A percentile compares a stretch with the other conserved stretches of the same genome.
phyloP scores from a whole-genome alignment of 2,888 invertebrate species.

The Mesopsocus fuscifrons region DNA sequence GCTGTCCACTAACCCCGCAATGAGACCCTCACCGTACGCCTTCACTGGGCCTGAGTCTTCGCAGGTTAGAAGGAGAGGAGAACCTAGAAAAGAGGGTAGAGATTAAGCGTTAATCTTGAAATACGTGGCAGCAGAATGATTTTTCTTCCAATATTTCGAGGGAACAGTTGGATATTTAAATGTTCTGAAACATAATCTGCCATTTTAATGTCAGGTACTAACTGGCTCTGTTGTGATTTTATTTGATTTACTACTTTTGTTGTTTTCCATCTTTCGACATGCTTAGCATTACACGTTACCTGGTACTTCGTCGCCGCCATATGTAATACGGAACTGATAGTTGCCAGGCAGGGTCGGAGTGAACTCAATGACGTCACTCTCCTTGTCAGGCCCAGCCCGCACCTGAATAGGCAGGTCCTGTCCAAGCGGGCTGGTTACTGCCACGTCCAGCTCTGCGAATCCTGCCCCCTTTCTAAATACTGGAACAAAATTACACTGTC shows the following conservation, averaged over 20 bases:
- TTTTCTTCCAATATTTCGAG: too few relatives aligned
- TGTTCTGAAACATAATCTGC: too few relatives aligned
- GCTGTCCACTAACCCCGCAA: constrained; percentile 30
- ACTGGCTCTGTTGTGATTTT: too few relatives aligned
- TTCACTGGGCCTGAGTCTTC: constrained; percentile 36
- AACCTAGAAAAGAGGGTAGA: constrained; percentile 19
- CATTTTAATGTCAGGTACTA: too few relatives aligned
- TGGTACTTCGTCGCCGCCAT: constrained; percentile 34
- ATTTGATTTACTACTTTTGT: neutral
- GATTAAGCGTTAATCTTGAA: too few relatives aligned
- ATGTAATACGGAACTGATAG: constrained; percentile 39
- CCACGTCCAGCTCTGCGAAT: constrained; percentile 67
- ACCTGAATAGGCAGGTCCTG: constrained; percentile 66
- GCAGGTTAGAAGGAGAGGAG: constrained; percentile 34
- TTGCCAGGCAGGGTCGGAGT: constrained; percentile 69
- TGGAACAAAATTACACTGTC: constrained; percentile 23
- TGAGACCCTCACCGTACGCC: constrained; percentile 38
- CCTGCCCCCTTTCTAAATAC: constrained; percentile 69
- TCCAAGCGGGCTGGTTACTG: constrained; percentile 72
- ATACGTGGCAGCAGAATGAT: too few relatives aligned
- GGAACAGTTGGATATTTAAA: too few relatives aligned
- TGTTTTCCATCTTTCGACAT: too few relatives aligned
- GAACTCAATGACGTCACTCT: constrained; percentile 56
- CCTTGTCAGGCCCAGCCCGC: constrained; percentile 38
- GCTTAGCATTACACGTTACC: too few relatives aligned